Evolutionary conservation across 2,888 invertebrate genomes (phyloP).

Genomic region (Anaspis maculata): DNA sequence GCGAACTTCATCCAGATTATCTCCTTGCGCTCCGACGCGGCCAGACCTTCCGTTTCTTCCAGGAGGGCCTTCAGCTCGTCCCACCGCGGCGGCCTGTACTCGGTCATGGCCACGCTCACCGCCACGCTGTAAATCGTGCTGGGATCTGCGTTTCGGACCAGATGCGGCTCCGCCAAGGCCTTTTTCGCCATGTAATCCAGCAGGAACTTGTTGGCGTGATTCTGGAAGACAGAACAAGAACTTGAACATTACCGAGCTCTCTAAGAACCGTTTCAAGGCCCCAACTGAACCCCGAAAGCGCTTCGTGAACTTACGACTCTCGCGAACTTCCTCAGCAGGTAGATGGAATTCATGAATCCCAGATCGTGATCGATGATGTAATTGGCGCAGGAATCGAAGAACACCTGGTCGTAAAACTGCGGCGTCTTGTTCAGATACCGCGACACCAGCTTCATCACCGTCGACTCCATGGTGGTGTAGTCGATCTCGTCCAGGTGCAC

Average conservation of each 20-base stretch:
- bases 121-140: constrained; percentile 45
- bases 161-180: constrained; percentile 39
- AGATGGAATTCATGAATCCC: constrained; percentile 45
- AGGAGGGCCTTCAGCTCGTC: constrained; percentile 36
- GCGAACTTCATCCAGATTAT: constrained; percentile 43
- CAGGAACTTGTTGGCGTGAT: constrained; percentile 50
- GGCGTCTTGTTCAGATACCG: constrained; percentile 42
- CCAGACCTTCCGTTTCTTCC: constrained; percentile 16
- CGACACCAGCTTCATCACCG: constrained; percentile 44
- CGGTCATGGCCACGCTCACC: constrained; percentile 47
- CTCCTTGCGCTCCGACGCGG: constrained; percentile 16
- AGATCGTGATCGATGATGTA: constrained; percentile 46
- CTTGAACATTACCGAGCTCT: no score
- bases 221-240: constrained; percentile 38
- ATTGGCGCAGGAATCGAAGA: constrained; percentile 49
- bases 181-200: constrained; percentile 50
- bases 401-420: constrained; percentile 54
- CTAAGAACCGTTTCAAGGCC: no score
- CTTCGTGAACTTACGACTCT: constrained; percentile 47
- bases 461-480: constrained; percentile 46
- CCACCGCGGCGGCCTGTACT: constrained; percentile 55
- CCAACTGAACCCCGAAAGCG: no score
- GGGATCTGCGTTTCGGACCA: constrained; percentile 40
- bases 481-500: constrained; percentile 41
- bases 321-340: constrained; percentile 47